Base-by-base conservation (phyloP, 2,113 vertebrate genomes). In the Oenanthe oenanthe region DNA sequence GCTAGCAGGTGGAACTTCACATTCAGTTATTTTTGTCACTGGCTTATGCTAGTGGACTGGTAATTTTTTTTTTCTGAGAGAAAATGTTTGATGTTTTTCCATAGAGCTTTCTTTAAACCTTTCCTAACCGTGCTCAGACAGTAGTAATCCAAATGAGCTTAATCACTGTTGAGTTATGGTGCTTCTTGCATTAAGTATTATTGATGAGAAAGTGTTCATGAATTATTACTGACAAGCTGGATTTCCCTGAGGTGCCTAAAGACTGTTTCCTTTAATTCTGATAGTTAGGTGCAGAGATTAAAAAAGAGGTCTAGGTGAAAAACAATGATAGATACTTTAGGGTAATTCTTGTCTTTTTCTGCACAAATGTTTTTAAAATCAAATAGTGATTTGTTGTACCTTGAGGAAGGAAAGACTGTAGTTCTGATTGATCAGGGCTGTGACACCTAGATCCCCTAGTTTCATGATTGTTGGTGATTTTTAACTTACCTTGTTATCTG, bases 161-260 rank as follows among this genome's bases (percentile, higher is more conserved):
- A 80, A 78, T 92, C 86, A 78, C 54, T 94, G 83, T 29, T 93
- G 76, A 92, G 65, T 96, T 96, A 91, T 68, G 40, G 73, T 95
- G 61, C 84, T 96, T 93, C 86, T 84, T 89, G 73, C 65, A 93
- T 96, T 89, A 94, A 96, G 62, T 88, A n/a, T 91, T 92, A 89
- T 81, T 92, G 94, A 95, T 93, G 83, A 63, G 57, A 74, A 96
- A 84, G 76, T 53, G 77, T 84, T 94, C 48, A 56, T 95, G 93
- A 93, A 78, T 95, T 95, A 87, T 93, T 92, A 92, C 65, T 81
- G 91, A 48, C 57, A 81, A 60, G 25, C 70, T 91, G 73, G 53
- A 85, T 80, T 95, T 84, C 89, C 77, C 89, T 78, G 40, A 77
- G 77, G 77, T 81, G 53, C 38, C 57, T 57, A 26, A 74, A 84